Evolutionary conservation across 2,888 invertebrate species (phyloP), one percentile per base, ranked within the genome.

Genomic region (Celastrina argiolus): DNA sequence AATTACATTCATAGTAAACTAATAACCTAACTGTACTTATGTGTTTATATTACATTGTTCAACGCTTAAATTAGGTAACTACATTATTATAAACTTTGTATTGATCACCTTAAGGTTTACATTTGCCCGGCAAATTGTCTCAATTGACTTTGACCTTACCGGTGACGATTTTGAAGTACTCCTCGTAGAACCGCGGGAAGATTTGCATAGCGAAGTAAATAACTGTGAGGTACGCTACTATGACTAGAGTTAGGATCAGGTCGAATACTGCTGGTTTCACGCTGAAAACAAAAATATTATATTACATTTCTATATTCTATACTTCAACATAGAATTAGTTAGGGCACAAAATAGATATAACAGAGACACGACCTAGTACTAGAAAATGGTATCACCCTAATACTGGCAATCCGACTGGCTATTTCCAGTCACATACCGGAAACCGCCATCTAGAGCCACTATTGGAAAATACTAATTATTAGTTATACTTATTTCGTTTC

Each of bases 251-350:
- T 14, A 99, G 92, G 75, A 99, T 95, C 75, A 99, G 94, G 92
- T 99, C 99, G 91, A 99, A 99, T 67, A 99, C 95, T 10, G 99
- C 99, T 70, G 99, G 99, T 82, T 99, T 99, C 6, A 99, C 98
- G 83, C 97, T 97, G 93, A 75, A 94, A 94, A 51, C 18, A 61
- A 67, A 65, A 56, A 68, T 16, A 67, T 59, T 16, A 31, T 31
- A 58, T 26, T n/a, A n/a, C n/a, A n/a, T n/a, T n/a, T n/a, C n/a
- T n/a, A n/a, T n/a, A n/a, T n/a, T n/a, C n/a, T n/a, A n/a, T n/a
- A n/a, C n/a, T n/a, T n/a, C n/a, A n/a, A n/a, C n/a, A n/a, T n/a
- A n/a, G n/a, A n/a, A n/a, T n/a, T n/a, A 12, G 1, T 31, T 56
- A n/a, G 1, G 6, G 69, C 69, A n/a, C n/a, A n/a, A n/a, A n/a